Base-by-base conservation (phyloP, 2,888 invertebrate genomes). In the Sesia bembeciformis region DNA sequence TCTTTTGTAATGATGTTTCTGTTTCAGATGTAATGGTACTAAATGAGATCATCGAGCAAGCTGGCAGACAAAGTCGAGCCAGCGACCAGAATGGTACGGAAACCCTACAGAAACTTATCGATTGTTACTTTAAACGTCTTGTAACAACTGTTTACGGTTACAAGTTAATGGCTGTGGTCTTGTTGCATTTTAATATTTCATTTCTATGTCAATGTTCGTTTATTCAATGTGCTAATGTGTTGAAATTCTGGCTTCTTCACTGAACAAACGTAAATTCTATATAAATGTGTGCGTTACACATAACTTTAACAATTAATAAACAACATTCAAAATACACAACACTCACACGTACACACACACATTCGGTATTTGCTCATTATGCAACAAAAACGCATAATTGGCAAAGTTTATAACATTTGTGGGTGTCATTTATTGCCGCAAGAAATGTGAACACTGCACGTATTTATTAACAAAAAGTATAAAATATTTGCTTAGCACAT, bases 31-130 rank as follows among this genome's bases (percentile, higher is more conserved):
- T 98, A 60, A 97, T 98, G 97, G 98, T 98, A 69, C 91, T 98
- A 72, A 98, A 97, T 81, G 97, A 98, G 83, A 97, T 98, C 73
- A 97, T 98, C 70, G 97, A 98, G 81, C 98, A 98, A 91, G 98
- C 97, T 58, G 95, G 96, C 66, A 92, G 95, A 78, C 96, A 96
- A 76, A 96, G 96, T 88, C 92, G 94, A 76, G 93, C 94, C 58
- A 95, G 95, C 76, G 96, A 96, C 63, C 95, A 95, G 82, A 95
- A 95, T 93, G 96, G 96, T 96, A 94, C 92, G 91, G 82, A 64
- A 59, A 54, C 58, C 58, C 60, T 57, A 59, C 60, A 62, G 57
- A 53, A 58, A 57, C 40, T 40, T 56, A 40, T 23, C 2, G 23
- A 23, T 23, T 23, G 23, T 38, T 52, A 50, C 51, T 52, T 50